phyloP scores from a whole-genome alignment of 53 echinoderm and acorn worm genomes.

The Paelopatides confundens region DNA sequence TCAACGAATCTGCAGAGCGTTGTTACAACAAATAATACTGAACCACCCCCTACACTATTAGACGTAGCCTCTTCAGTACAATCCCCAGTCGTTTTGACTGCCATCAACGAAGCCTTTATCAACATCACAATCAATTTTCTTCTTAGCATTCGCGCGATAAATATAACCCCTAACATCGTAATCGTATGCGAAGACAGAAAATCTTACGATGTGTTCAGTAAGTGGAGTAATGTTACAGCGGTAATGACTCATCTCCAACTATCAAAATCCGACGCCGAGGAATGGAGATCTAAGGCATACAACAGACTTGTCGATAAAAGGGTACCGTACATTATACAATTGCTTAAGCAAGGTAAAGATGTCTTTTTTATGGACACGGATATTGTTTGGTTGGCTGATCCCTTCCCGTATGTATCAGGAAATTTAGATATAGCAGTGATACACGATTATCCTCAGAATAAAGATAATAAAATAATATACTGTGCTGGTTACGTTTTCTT shows the following conservation, averaged over 20 bases:
- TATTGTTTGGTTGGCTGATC: slow-evolving; percentile 35
- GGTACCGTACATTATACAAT: slow-evolving; percentile 32
- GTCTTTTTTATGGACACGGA: slow-evolving; percentile 52
- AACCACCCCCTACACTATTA: neutral
- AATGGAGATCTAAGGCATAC: slow-evolving; percentile 47
- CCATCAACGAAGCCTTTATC: slow-evolving; percentile 41
- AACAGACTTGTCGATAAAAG: slow-evolving; percentile 41
- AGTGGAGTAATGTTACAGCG: slow-evolving; percentile 10
- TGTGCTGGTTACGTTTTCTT: slow-evolving; percentile 42
- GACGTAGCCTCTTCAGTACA: slow-evolving; percentile 28
- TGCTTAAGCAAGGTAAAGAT: slow-evolving; percentile 12
- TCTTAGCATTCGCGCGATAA: slow-evolving; percentile 8
- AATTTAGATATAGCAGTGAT: slow-evolving; percentile 10
- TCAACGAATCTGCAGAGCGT: no score
- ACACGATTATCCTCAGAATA: slow-evolving; percentile 24
- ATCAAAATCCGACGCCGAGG: slow-evolving; percentile 19
- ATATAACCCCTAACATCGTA: neutral
- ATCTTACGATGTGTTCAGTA: slow-evolving; percentile 19
- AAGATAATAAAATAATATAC: slow-evolving; percentile 32
- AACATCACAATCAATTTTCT: slow-evolving; percentile 29
- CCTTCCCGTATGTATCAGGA: slow-evolving; percentile 26
- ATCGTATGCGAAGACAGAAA: slow-evolving; percentile 36
- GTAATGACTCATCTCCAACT: slow-evolving; percentile 36
- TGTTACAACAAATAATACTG: no score
- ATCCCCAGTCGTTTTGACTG: slow-evolving; percentile 40